Evolutionary conservation across 2,797 vertebrate species (phyloP).

Genomic region (Poecilia velifera): DNA sequence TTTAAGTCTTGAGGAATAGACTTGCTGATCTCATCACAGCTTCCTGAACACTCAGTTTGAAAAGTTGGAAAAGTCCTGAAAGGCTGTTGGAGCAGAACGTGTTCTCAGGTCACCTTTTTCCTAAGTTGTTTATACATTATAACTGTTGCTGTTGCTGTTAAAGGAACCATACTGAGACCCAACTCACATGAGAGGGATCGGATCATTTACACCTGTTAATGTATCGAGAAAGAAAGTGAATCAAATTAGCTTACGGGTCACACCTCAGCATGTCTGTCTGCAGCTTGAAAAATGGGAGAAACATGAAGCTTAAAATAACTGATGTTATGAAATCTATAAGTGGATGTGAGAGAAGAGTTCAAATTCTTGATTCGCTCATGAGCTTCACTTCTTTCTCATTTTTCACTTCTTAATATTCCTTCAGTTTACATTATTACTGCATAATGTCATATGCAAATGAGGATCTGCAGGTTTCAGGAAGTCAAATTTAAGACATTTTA

Average conservation of each 20-base stretch:
- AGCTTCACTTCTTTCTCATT: background rate
- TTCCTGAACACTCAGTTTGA: background rate
- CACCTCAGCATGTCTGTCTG: background rate
- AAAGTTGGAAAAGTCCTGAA: background rate
- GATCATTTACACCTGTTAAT: background rate
- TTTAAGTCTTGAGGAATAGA: slow-evolving; percentile 23
- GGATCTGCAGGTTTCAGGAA: background rate
- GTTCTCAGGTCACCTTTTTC: background rate
- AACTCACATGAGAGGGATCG: background rate
- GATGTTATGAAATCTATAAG: background rate
- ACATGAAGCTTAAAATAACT: background rate
- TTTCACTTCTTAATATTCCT: background rate
- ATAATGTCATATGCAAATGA: background rate
- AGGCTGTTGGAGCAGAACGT: background rate
- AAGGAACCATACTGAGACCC: background rate
- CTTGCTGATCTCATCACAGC: slow-evolving; percentile 35
- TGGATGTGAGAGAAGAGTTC: background rate
- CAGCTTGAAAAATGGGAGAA: background rate
- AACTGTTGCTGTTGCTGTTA: background rate
- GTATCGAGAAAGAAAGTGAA: background rate
- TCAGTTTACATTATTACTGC: background rate
- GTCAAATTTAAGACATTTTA: background rate
- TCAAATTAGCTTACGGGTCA: background rate
- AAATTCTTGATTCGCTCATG: background rate
- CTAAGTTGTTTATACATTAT: background rate